A percentile compares a stretch with the other conserved stretches of the same genome.
phyloP scores from a whole-genome alignment of 2,113 vertebrate genomes.

The Irena cyanogastra region DNA sequence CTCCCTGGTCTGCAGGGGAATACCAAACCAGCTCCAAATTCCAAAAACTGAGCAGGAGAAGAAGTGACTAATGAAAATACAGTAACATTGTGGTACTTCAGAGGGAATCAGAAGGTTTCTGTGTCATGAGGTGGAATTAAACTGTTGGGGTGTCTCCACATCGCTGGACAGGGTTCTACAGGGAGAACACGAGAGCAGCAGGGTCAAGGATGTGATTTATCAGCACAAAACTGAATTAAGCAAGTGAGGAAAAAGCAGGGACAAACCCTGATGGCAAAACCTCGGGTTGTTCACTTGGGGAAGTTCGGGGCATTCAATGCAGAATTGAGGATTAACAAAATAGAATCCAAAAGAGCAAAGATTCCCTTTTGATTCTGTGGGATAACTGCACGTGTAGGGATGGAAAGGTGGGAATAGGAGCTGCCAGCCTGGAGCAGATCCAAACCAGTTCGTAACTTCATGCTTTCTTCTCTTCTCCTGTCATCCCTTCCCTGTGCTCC shows the following conservation, averaged over 20 bases:
- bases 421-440: not conserved
- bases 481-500: fast-evolving
- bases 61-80: not conserved
- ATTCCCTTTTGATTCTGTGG: not conserved
- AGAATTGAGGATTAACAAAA: not conserved
- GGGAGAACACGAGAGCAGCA: fast-evolving
- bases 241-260: not conserved
- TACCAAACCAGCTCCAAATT: not conserved
- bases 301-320: not conserved
- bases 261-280: not conserved
- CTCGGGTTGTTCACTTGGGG: fast-evolving
- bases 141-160: not conserved
- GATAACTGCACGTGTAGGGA: fast-evolving
- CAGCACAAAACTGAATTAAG: not conserved
- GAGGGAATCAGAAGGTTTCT: not conserved
- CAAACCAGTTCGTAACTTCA: not conserved
- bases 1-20: fast-evolving
- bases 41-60: not conserved
- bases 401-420: not conserved
- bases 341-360: not conserved
- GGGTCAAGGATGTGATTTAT: not conserved
- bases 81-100: not conserved
- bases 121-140: not conserved
- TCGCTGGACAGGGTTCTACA: not conserved
- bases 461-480: not conserved